phyloP scores from a whole-genome alignment of 2,888 invertebrate species.

The Philereme vetulata region DNA sequence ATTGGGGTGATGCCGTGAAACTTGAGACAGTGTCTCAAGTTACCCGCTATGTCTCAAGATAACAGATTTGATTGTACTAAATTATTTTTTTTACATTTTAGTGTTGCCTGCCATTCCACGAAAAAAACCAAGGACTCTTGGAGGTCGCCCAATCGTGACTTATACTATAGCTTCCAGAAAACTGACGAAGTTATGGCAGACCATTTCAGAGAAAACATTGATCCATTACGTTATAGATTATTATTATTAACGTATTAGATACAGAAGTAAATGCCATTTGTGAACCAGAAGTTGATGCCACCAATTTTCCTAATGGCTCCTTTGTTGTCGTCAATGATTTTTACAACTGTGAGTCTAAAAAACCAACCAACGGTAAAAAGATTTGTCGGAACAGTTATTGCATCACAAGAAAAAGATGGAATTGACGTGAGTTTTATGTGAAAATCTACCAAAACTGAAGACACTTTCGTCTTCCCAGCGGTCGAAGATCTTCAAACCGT shows the following conservation, averaged over 20 bases:
- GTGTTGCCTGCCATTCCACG: too few species aligned
- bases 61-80: too few species aligned
- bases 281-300: constrained; percentile 10
- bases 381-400: constrained; percentile 14
- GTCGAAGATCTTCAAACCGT: constrained; percentile 15
- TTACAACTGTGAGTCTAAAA: constrained; percentile 12
- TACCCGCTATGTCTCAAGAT: too few species aligned
- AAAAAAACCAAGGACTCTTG: too few species aligned
- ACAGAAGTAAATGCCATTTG: constrained; percentile 10
- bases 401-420: constrained; percentile 13
- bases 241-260: too few species aligned
- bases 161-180: too few species aligned
- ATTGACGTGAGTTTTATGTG: constrained; percentile 17
- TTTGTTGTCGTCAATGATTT: constrained; percentile 9
- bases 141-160: too few species aligned
- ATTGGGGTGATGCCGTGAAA: too few species aligned
- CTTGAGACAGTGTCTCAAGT: too few species aligned
- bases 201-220: constrained; percentile 12
- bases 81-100: too few species aligned
- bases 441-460: constrained; percentile 18
- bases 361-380: constrained; percentile 13
- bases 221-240: too few species aligned
- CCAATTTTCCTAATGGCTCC: constrained; percentile 5
- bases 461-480: constrained; percentile 17
- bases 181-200: constrained; percentile 11